Evolutionary conservation across 1,140 invertebrate species (phyloP), one percentile per base, ranked within the genome.

Genomic region (Papilio polytes): DNA sequence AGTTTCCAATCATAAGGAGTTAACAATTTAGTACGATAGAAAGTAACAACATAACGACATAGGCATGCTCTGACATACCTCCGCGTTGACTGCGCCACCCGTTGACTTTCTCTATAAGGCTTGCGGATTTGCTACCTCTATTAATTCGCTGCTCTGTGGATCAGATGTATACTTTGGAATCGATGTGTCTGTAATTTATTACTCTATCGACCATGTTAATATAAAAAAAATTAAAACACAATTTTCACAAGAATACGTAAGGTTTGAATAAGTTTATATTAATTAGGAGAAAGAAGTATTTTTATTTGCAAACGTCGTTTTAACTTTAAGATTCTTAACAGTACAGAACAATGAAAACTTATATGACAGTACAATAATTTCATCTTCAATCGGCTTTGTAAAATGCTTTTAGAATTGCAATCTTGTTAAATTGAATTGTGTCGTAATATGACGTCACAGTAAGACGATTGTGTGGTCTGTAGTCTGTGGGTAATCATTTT

Each of bases 131-230:
- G 92, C 88, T 93, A 90, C 92, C 92, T 86, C 92, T 93, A 93
- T 83, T 91, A 92, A 94, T 92, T 94, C 92, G 93, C 87, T 94
- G 92, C 91, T 94, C 93, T 94, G 93, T 94, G 93, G 80, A 94
- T 90, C 79, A 93, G 89, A 93, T 82, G 87, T 59, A 86, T 72
- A 83, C 66, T 56, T 84, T 85, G 83, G 78, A 73, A 56, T 53
- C 22, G 31, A 26, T 18, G 26, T 44, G n/a, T 72, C 41, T 48
- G 20, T 48, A 48, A 46, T 74, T 63, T 22, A 59, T 26, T 26
- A 26, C 63, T 15, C 63, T 31, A 12, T 8, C 63, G 26, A 22
- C 20, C 10, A 13, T 7, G 9, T 15, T 46, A 20, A 3, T 36
- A 36, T 36, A 66, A 80, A 56, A 26, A 15, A 66, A 6, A 13